Conservation (phyloP, 2,113 vertebrate species). For the Spea multiplicata region DNA sequence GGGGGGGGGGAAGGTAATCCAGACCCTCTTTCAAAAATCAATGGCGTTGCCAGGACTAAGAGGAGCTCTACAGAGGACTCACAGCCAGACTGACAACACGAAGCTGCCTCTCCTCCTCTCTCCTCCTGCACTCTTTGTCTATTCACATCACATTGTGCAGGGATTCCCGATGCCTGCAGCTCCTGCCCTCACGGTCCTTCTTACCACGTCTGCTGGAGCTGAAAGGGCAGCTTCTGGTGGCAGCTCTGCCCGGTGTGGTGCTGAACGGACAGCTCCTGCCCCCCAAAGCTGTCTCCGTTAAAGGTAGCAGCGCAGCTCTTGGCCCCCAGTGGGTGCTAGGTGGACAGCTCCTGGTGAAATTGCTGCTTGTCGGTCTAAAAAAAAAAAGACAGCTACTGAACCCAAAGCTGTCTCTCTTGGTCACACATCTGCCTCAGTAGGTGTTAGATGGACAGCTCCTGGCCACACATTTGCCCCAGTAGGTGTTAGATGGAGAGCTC, state of each 20-base stretch:
- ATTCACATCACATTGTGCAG: neutral
- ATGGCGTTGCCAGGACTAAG: neutral
- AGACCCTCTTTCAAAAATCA: neutral
- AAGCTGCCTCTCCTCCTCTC: neutral
- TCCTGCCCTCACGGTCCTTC: neutral
- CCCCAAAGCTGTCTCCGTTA: neutral
- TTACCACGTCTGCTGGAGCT: neutral
- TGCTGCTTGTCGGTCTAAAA: too few relatives aligned
- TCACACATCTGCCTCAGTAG: too few relatives aligned
- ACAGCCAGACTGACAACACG: neutral
- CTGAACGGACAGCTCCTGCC: constrained; percentile 76
- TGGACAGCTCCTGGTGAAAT: too few relatives aligned
- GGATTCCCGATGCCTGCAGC: neutral
- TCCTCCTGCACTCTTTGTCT: neutral
- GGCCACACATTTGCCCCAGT: neutral
- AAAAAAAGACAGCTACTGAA: too few relatives aligned
- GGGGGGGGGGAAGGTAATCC: neutral
- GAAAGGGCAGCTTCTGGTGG: neutral
- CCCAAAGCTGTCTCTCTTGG: too few relatives aligned
- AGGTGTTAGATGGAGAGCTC: neutral
- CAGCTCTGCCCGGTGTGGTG: constrained; percentile 61
- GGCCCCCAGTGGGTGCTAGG: neutral
- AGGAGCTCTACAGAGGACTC: neutral
- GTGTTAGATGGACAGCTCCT: too few relatives aligned
- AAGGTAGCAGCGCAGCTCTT: too few relatives aligned